Evolutionary conservation across 2,888 invertebrate genomes (phyloP).

Genomic region (Anagyrus pseudococci): DNA sequence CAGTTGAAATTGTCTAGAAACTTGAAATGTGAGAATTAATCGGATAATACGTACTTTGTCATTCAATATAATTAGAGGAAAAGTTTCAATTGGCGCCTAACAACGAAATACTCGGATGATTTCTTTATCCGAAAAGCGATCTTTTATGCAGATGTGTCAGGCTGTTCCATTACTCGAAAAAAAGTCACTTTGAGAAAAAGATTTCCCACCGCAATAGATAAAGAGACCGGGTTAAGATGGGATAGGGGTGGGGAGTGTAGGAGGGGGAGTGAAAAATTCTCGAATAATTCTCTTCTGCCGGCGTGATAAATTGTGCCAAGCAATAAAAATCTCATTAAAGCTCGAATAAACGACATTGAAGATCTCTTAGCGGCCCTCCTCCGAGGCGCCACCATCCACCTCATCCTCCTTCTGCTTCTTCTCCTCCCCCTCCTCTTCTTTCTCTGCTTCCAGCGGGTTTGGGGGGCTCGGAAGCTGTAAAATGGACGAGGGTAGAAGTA

Average conservation of each 20-base stretch:
- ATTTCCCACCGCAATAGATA: conserved; percentile 34
- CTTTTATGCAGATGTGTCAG: conserved; percentile 17
- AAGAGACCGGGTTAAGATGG: no score
- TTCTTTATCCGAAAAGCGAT: conserved; percentile 17
- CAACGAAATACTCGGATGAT: conserved; percentile 20
- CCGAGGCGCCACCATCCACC: not conserved
- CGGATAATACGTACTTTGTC: no score
- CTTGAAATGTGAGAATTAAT: no score
- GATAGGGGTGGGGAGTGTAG: conserved; percentile 1
- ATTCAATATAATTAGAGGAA: no score
- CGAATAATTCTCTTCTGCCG: conserved; percentile 36
- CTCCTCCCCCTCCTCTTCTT: not conserved
- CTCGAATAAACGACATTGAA: conserved; percentile 36
- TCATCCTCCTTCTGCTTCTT: not conserved
- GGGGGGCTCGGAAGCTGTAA: conserved; percentile 25
- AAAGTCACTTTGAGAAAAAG: conserved; percentile 33
- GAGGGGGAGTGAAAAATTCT: conserved; percentile 33
- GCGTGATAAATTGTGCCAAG: conserved; percentile 37
- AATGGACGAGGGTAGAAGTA: conserved; percentile 32
- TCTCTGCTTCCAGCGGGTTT: not conserved
- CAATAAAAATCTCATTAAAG: conserved; percentile 41
- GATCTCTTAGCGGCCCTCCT: conserved; percentile 11
- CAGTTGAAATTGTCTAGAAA: no score
- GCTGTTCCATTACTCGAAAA: conserved; percentile 28
- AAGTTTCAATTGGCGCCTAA: conserved; percentile 3